Percentiles rank a stretch among this genome's conserved stretches.
phyloP scores from a whole-genome alignment of 1,140 invertebrate species.

The Monochamus saltuarius region DNA sequence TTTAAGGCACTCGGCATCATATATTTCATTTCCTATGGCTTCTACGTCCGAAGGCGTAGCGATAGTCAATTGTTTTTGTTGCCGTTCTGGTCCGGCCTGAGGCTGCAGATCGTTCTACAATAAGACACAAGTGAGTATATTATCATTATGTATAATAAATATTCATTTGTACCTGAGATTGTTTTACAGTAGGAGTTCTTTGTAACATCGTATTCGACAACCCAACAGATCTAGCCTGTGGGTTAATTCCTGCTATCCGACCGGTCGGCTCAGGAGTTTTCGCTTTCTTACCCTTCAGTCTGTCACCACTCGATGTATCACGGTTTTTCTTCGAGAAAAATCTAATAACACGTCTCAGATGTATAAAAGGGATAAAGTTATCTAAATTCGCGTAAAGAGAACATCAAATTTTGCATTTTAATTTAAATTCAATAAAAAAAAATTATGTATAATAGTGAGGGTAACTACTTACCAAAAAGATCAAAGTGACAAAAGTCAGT shows the following conservation, averaged over 20 bases:
- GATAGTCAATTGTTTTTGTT: constrained; percentile 72
- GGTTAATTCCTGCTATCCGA: constrained; percentile 41
- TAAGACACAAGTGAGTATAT: constrained; percentile 26
- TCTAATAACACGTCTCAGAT: constrained; percentile 51
- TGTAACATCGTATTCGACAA: constrained; percentile 40
- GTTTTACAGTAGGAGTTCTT: constrained; percentile 58
- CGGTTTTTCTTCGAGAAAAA: constrained; percentile 80
- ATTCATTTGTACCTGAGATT: constrained; percentile 56
- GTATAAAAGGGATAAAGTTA: constrained; percentile 5
- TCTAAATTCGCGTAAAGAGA: not conserved
- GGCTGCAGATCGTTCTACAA: constrained; percentile 65
- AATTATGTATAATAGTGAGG: too few species aligned
- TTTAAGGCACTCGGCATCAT: constrained; percentile 83
- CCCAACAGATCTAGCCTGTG: constrained; percentile 33
- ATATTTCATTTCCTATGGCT: constrained; percentile 79
- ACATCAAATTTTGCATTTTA: too few species aligned
- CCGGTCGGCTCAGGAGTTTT: constrained; percentile 71
- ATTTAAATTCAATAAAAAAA: too few species aligned
- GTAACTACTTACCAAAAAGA: too few species aligned
- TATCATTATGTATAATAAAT: constrained; percentile 7
- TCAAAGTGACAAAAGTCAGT: too few species aligned
- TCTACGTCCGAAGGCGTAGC: constrained; percentile 68
- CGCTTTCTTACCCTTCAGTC: constrained; percentile 59
- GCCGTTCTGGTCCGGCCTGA: constrained; percentile 68
- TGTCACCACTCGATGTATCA: constrained; percentile 62